Conservation (phyloP, 2,888 invertebrate species). For the Drosophila algonquin region DNA sequence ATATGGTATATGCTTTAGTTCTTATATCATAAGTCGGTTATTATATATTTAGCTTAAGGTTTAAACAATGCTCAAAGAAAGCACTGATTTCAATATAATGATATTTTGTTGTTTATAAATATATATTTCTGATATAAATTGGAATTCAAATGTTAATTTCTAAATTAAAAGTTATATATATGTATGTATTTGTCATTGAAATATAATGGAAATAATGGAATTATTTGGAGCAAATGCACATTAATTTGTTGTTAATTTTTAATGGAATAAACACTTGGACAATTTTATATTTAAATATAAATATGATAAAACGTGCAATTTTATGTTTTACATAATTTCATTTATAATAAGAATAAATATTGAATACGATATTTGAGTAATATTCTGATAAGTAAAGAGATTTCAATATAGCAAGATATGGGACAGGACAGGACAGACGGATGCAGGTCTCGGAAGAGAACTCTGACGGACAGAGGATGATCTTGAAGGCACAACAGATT, state of each 20-base stretch:
- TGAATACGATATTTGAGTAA: not conserved
- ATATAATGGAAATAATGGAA: slow-evolving; percentile 6
- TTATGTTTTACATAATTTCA: slow-evolving; percentile 5
- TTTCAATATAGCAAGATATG: not conserved
- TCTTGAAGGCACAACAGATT: not conserved
- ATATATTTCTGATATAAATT: slow-evolving; percentile 36
- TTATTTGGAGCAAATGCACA: not conserved
- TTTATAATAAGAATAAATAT: slow-evolving; percentile 19
- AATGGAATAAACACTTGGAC: slow-evolving; percentile 2
- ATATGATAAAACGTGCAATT: slow-evolving; percentile 31
- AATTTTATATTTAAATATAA: slow-evolving; percentile 4
- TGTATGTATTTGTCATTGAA: slow-evolving; percentile 2
- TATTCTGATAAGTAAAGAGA: slow-evolving; percentile 6
- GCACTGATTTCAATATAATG: slow-evolving; percentile 29
- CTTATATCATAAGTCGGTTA: slow-evolving; percentile 29
- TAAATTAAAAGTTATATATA: slow-evolving; percentile 14
- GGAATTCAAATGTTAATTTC: slow-evolving; percentile 4
- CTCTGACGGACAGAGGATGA: not conserved
- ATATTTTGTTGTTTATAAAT: slow-evolving; percentile 7
- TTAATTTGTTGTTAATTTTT: not conserved
- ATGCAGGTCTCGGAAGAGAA: not conserved
- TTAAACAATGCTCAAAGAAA: slow-evolving; percentile 16
- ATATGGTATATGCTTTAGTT: slow-evolving; percentile 27
- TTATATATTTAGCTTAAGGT: slow-evolving; percentile 8
- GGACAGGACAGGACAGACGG: not conserved